Conservation (phyloP, 2,113 vertebrate species). For the Vulpes lagopus region DNA sequence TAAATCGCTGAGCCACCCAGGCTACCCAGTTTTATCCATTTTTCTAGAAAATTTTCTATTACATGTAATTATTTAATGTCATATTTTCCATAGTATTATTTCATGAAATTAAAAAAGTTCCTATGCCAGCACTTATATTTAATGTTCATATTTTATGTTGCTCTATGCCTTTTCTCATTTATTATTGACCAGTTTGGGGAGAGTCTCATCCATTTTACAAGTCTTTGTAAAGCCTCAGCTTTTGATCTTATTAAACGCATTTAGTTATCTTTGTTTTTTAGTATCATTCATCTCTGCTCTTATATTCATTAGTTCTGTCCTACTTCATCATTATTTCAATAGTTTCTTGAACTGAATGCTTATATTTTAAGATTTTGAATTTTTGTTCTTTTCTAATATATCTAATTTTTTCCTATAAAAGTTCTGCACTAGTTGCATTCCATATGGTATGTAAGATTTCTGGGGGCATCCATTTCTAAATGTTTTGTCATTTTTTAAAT, state of each 20-base stretch:
- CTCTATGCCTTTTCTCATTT: background rate
- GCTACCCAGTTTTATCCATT: background rate
- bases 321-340: background rate
- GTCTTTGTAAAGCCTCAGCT: background rate
- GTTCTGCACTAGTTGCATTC: background rate
- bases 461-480: background rate
- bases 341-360: background rate
- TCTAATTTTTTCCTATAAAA: background rate
- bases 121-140: background rate
- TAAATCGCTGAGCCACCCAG: no score
- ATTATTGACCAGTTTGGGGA: background rate
- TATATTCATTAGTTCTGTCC: background rate
- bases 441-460: background rate
- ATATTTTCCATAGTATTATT: background rate
- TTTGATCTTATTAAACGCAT: conserved; percentile 31
- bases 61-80: background rate
- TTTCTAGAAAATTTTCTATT: background rate
- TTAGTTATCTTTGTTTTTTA: background rate
- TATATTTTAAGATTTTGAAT: background rate
- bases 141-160: background rate
- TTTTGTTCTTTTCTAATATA: background rate
- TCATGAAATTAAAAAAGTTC: background rate
- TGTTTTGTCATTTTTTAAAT: background rate
- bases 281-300: background rate
- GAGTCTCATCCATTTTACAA: background rate